Percentiles rank a stretch among this genome's conserved stretches.
These are phyloP conservation scores for Rotaria macrura DNA, from an alignment of 2,888 invertebrate species.

Conservation along the genomic window DNA sequence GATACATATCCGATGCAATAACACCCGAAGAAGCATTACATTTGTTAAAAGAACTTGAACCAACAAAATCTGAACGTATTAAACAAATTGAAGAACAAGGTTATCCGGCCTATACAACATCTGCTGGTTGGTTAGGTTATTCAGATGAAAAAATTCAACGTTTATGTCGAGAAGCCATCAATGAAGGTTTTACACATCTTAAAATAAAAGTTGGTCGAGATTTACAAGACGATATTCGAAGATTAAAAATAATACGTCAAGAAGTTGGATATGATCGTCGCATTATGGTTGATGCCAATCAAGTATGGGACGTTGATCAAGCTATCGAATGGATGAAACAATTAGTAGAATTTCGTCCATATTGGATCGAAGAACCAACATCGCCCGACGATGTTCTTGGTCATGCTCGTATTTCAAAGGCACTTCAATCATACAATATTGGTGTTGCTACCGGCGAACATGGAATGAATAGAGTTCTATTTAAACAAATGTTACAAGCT, in stretches of 20 bases:
- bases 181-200: slow-evolving; percentile 52
- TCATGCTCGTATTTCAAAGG: slow-evolving; percentile 65
- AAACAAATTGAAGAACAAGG: slow-evolving; percentile 53
- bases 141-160: slow-evolving; percentile 62
- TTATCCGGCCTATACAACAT: slow-evolving; percentile 74
- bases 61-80: background rate
- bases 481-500: slow-evolving; percentile 72
- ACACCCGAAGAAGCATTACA: background rate
- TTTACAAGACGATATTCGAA: slow-evolving; percentile 64
- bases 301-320: slow-evolving; percentile 67
- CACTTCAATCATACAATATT: slow-evolving; percentile 61
- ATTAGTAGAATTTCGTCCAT: slow-evolving; percentile 62
- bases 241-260: slow-evolving; percentile 64
- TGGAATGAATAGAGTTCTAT: slow-evolving; percentile 79
- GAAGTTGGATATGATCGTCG: slow-evolving; percentile 65
- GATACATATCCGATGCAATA: background rate
- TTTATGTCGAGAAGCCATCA: background rate
- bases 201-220: slow-evolving; percentile 79
- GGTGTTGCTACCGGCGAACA: slow-evolving; percentile 82
- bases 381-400: slow-evolving; percentile 81
- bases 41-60: background rate
- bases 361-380: slow-evolving; percentile 87
- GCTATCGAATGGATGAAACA: slow-evolving; percentile 75
- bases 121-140: slow-evolving; percentile 74
- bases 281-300: slow-evolving; percentile 54